Percentiles rank a stretch among this genome's conserved stretches.
Conservation (phyloP, 2,113 vertebrate genomes). For the Elachura formosa region DNA sequence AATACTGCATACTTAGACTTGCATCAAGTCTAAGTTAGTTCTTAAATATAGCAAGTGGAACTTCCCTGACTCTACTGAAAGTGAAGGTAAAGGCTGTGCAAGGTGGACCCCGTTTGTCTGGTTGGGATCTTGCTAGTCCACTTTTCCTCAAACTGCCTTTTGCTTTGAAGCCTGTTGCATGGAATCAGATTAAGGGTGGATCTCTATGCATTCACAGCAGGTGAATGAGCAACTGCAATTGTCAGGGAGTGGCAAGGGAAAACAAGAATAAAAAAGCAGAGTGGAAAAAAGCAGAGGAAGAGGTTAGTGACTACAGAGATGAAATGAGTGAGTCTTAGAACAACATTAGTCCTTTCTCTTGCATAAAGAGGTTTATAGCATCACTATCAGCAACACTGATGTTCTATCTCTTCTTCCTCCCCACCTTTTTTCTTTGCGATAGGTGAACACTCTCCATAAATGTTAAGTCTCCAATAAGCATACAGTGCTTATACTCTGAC, state of each 20-base stretch:
- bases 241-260: background rate
- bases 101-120: background rate
- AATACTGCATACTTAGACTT: background rate
- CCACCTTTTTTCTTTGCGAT: background rate
- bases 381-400: background rate
- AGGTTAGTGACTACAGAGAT: background rate
- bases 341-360: background rate
- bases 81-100: background rate
- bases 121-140: background rate
- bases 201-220: background rate
- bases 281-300: background rate
- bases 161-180: background rate
- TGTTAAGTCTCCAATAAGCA: background rate
- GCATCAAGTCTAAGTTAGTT: background rate
- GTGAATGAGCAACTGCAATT: background rate
- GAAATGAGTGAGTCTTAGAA: background rate
- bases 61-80: background rate
- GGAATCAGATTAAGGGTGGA: background rate
- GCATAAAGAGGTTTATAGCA: background rate
- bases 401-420: background rate
- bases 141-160: background rate
- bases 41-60: background rate
- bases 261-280: background rate
- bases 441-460: background rate
- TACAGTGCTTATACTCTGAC: background rate